Base-by-base conservation (phyloP, 1,140 invertebrate species). In the Trichonephila clavata region DNA sequence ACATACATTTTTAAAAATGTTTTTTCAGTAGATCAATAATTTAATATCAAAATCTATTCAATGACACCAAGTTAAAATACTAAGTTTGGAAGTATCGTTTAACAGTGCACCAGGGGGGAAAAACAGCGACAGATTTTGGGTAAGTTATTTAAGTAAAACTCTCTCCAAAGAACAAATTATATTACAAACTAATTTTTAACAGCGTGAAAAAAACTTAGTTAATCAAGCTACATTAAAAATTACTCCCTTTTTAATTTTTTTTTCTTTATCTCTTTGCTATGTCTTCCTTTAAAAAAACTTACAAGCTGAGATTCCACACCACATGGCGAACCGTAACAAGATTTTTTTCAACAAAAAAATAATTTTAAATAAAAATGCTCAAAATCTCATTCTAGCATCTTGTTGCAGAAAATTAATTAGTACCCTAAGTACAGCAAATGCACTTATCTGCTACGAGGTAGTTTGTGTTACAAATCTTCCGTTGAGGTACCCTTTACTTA, bases 321-420 rank as follows among this genome's bases (percentile, higher is more conserved):
- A 14, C 27, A 39, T 59, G 57, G 27, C 39, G 21, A 32, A 32
- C 27, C 24, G 7, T 68, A 88, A 88, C 86, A 65, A 88, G 86
- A 88, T 68, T 39, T 88, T 88, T 88, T 77, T 88, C 68, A 39
- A 39, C 32, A 39, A 39, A 50, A 50, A 88, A 88, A 71, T 71
- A 71, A 43, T 39, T 71, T 32, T 88, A 88, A 43, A 43, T 61
- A 88, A 88, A 88, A 88, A 50, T 88, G 18, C 59, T 24, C 24
- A 39, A 88, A 88, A 88, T 88, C 43, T 57, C 18, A 61, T 88
- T 88, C 63, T 21, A 20, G 61, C 61, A 68, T 68, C 61, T 65
- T 88, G 86, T 88, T 88, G 86, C 14, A 18, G 63, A 88, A 71
- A 88, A 88, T 88, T 88, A 88, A 88, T 88, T 88, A 88, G 63